Evolutionary conservation across 2,113 vertebrate species (phyloP).

Genomic region (Ictalurus punctatus): DNA sequence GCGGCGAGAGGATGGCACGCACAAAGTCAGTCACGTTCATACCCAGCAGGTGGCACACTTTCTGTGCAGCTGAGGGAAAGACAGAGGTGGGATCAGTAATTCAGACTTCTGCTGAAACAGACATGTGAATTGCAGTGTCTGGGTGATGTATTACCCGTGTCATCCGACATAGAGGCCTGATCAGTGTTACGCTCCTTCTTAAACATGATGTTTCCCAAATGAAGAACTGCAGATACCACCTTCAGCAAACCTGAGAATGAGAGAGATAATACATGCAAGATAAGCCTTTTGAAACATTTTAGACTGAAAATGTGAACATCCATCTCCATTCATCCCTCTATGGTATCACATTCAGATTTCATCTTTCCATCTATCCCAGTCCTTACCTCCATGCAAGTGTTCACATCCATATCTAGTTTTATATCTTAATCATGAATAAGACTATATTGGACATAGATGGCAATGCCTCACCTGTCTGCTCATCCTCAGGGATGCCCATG

Average conservation of each 20-base stretch:
- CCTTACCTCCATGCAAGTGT: neutral
- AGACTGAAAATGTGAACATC: neutral
- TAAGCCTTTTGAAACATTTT: neutral
- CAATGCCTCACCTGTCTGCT: constrained; percentile 82
- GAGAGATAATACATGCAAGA: neutral
- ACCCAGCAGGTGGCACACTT: constrained; percentile 93
- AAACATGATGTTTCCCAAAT: constrained; percentile 67
- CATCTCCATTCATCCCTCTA: neutral
- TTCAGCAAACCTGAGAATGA: constrained; percentile 81
- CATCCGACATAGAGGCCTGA: constrained; percentile 97
- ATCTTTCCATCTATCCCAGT: neutral
- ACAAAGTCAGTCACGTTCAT: constrained; percentile 97
- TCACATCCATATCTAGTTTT: too few species aligned
- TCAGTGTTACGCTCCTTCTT: constrained; percentile 98
- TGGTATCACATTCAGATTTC: neutral
- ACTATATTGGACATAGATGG: too few species aligned
- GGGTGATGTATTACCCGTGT: constrained; percentile 76
- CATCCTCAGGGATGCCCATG: constrained; percentile 95
- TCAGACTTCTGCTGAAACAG: neutral
- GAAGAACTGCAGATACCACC: constrained; percentile 65
- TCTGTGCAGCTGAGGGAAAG: constrained; percentile 84
- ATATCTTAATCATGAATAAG: neutral
- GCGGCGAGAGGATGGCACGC: constrained; percentile 89
- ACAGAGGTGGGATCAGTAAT: neutral
- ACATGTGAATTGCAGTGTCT: neutral